These are phyloP conservation scores for Psittacus erithacus DNA, from an alignment of 2,113 vertebrate species.

Conservation along the genomic window DNA sequence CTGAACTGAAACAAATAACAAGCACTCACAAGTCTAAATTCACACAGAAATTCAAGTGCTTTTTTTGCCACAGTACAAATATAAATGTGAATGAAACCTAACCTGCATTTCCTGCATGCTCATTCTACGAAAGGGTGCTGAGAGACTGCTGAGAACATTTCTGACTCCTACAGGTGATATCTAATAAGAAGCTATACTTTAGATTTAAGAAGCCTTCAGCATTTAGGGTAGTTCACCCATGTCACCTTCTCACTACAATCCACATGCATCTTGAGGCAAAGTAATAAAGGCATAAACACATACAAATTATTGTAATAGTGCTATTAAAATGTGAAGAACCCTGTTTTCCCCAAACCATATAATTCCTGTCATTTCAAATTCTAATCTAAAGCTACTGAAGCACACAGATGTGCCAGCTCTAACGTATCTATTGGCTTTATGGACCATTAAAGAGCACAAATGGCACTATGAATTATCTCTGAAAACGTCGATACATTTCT, in stretches of 20 bases:
- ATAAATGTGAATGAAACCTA: background rate
- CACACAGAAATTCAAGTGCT: background rate
- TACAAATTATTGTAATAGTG: background rate
- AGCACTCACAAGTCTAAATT: background rate
- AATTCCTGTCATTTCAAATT: background rate
- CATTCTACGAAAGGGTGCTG: background rate
- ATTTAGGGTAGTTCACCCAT: background rate
- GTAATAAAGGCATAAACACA: background rate
- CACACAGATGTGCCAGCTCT: background rate
- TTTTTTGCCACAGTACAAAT: background rate
- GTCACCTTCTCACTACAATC: background rate
- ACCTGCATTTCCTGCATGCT: background rate
- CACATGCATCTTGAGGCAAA: background rate
- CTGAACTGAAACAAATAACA: rapidly evolving
- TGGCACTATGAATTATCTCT: slow-evolving; percentile 16
- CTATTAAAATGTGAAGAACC: background rate
- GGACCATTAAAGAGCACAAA: slow-evolving; percentile 38
- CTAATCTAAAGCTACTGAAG: slow-evolving; percentile 55
- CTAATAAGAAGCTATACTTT: background rate
- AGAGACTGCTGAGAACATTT: background rate
- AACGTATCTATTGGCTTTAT: background rate
- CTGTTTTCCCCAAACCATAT: background rate
- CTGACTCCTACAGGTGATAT: background rate
- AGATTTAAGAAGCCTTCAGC: background rate
- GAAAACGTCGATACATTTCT: background rate